A percentile compares a stretch with the other conserved stretches of the same genome.
Conservation (phyloP, 2,888 invertebrate species). For the Neoitamus cyanurus region DNA sequence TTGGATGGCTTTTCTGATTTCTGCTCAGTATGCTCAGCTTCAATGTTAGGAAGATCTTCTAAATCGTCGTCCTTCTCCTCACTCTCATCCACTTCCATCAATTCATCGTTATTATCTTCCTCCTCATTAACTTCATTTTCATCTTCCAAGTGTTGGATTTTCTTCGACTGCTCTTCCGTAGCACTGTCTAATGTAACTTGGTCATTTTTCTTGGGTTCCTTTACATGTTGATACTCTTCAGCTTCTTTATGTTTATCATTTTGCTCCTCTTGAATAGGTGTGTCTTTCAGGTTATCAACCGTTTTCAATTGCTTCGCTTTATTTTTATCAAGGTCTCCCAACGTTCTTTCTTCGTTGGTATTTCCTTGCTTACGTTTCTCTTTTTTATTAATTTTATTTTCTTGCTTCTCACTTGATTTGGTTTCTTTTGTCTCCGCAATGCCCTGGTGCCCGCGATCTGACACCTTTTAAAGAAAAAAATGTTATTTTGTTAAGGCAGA, state of each 20-base stretch:
- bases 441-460: slow-evolving; percentile 76
- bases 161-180: slow-evolving; percentile 82
- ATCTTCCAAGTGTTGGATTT: slow-evolving; percentile 71
- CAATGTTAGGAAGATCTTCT: slow-evolving; percentile 60
- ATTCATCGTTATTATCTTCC: slow-evolving; percentile 68
- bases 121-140: slow-evolving; percentile 71
- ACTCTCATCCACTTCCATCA: slow-evolving; percentile 66
- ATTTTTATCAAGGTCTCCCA: slow-evolving; percentile 67
- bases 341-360: slow-evolving; percentile 78
- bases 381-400: slow-evolving; percentile 65
- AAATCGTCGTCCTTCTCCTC: slow-evolving; percentile 67
- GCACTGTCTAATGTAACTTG: slow-evolving; percentile 80
- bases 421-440: slow-evolving; percentile 64
- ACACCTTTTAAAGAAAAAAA: slow-evolving; percentile 50
- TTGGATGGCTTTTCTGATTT: slow-evolving; percentile 59
- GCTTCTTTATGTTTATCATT: slow-evolving; percentile 66
- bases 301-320: slow-evolving; percentile 67
- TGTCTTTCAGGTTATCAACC: slow-evolving; percentile 66
- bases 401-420: slow-evolving; percentile 63
- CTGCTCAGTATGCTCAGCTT: slow-evolving; percentile 67
- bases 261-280: slow-evolving; percentile 65
- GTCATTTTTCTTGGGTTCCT: slow-evolving; percentile 79
- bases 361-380: slow-evolving; percentile 79
- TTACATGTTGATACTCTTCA: slow-evolving; percentile 86
- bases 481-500: neutral